These are phyloP conservation scores for Drosophila bocqueti DNA, from an alignment of 1,140 invertebrate species.

Conservation along the genomic window DNA sequence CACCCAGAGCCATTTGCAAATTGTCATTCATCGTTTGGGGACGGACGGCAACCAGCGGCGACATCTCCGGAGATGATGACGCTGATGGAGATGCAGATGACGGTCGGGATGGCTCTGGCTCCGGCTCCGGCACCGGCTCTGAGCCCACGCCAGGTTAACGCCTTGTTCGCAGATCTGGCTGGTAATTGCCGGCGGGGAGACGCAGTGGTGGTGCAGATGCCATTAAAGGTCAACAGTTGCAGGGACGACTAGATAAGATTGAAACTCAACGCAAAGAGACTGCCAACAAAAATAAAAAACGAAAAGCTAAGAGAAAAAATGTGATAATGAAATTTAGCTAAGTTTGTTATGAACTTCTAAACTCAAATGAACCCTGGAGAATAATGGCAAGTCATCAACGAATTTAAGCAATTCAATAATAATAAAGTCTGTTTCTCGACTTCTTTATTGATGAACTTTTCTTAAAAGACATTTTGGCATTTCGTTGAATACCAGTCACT, in stretches of 20 bases:
- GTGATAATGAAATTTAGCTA: slow-evolving; percentile 1
- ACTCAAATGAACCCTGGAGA: neutral
- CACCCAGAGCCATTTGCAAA: slow-evolving; percentile 75
- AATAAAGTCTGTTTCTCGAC: slow-evolving; percentile 12
- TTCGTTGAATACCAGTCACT: neutral
- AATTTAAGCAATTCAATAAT: slow-evolving; percentile 10
- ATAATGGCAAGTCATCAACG: slow-evolving; percentile 12
- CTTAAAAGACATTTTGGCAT: slow-evolving; percentile 2
- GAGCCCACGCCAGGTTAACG: slow-evolving; percentile 60
- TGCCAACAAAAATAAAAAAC: neutral
- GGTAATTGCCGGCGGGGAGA: slow-evolving; percentile 14
- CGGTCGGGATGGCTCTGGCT: slow-evolving; percentile 29
- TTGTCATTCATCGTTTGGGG: slow-evolving; percentile 65
- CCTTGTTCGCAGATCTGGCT: slow-evolving; percentile 24
- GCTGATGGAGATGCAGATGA: slow-evolving; percentile 36
- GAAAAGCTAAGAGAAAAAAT: slow-evolving; percentile 6
- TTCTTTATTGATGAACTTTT: slow-evolving; percentile 25
- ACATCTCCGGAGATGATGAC: slow-evolving; percentile 36
- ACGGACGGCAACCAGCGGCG: slow-evolving; percentile 31
- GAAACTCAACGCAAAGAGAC: neutral
- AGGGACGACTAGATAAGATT: slow-evolving; percentile 13
- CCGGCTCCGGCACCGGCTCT: slow-evolving; percentile 11
- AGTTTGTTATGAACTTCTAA: slow-evolving; percentile 13
- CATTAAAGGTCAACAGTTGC: slow-evolving; percentile 57
- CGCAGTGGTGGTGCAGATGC: slow-evolving; percentile 21